phyloP scores from a whole-genome alignment of 2,888 invertebrate species.

The Nineta flava region DNA sequence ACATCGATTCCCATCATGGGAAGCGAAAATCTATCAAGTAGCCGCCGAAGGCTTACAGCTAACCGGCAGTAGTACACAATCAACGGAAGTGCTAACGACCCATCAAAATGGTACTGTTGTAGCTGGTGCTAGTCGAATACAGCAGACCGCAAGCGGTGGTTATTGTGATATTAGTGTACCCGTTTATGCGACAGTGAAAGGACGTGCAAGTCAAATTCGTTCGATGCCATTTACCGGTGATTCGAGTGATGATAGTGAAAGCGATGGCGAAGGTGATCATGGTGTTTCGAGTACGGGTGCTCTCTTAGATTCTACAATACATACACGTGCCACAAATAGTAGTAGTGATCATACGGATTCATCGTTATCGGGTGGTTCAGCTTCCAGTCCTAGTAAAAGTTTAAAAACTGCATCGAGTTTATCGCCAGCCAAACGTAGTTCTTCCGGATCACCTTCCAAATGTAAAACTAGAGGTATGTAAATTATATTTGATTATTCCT shows the following conservation, averaged over 20 bases:
- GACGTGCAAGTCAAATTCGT: conserved; percentile 89
- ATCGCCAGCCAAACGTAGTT: conserved; percentile 68
- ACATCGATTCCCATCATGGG: conserved; percentile 86
- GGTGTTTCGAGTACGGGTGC: conserved; percentile 23
- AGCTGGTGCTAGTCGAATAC: conserved; percentile 32
- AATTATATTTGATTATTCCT: conserved; percentile 4
- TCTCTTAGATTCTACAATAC: conserved; percentile 19
- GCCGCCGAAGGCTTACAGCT: conserved; percentile 38
- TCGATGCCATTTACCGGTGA: conserved; percentile 93
- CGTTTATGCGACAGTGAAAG: conserved; percentile 92
- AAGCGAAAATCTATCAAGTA: conserved; percentile 83
- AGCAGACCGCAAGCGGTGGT: conserved; percentile 44
- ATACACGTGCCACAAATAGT: conserved; percentile 31
- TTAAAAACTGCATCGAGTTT: conserved; percentile 73
- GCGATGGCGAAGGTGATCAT: conserved; percentile 66
- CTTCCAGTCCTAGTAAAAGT: conserved; percentile 72
- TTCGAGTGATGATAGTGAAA: conserved; percentile 76
- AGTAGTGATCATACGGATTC: conserved; percentile 39
- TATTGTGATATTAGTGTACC: conserved; percentile 86
- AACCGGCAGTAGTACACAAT: conserved; percentile 27
- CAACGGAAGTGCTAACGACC: conserved; percentile 28
- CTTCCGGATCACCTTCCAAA: conserved; percentile 66
- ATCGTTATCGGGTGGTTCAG: conserved; percentile 43
- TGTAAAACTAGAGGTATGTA: conserved; percentile 63
- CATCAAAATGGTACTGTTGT: conserved; percentile 8